Conservation (phyloP, 1,140 invertebrate species). For the Drosophila sp. region DNA sequence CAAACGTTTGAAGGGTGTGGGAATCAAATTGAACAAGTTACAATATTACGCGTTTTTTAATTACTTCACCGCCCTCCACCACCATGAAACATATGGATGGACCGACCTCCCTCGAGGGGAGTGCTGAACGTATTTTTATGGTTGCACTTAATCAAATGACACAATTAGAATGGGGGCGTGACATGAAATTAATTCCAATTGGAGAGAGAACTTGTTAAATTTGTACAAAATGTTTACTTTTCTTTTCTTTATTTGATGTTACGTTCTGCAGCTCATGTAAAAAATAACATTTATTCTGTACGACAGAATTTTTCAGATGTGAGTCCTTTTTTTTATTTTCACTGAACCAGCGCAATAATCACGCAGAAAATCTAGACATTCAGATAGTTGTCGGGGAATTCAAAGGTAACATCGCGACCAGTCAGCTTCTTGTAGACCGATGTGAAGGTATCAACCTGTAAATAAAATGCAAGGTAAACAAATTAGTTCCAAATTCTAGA, state of each 20-base stretch:
- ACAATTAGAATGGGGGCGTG: slow-evolving; percentile 12
- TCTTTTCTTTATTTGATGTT: slow-evolving; percentile 75
- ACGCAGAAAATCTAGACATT: slow-evolving; percentile 85
- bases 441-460: slow-evolving; percentile 98
- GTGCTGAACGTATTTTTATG: slow-evolving; percentile 33
- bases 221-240: slow-evolving; percentile 73
- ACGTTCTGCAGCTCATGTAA: slow-evolving; percentile 68
- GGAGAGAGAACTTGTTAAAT: slow-evolving; percentile 16
- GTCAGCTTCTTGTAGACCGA: slow-evolving; percentile 99
- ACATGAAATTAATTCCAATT: slow-evolving; percentile 17
- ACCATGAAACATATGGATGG: slow-evolving; percentile 3
- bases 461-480: slow-evolving; percentile 69
- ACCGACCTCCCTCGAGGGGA: background rate
- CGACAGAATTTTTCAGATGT: slow-evolving; percentile 54
- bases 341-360: slow-evolving; percentile 50
- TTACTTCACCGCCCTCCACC: slow-evolving; percentile 37
- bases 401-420: slow-evolving; percentile 98
- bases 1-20: slow-evolving; percentile 6
- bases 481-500: slow-evolving; percentile 12
- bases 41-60: slow-evolving; percentile 61
- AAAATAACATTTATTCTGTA: slow-evolving; percentile 66
- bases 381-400: slow-evolving; percentile 99
- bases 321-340: slow-evolving; percentile 21
- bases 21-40: slow-evolving; percentile 36
- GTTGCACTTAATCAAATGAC: slow-evolving; percentile 48